phyloP scores from a whole-genome alignment of 2,113 vertebrate genomes.

The Acrocephalus arundinaceus region DNA sequence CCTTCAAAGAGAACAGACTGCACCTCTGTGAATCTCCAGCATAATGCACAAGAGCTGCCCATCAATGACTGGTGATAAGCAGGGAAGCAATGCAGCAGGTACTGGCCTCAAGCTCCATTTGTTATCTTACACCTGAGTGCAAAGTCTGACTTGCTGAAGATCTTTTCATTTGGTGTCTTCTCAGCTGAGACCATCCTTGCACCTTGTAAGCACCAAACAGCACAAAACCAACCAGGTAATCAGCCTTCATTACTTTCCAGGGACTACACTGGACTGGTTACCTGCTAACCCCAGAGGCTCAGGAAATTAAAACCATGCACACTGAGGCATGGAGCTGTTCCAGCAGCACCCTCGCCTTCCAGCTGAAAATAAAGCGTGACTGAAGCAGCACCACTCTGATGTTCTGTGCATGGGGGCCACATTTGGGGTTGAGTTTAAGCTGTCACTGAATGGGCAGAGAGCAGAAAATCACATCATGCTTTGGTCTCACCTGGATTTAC shows the following conservation, averaged over 20 bases:
- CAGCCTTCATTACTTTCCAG: not conserved
- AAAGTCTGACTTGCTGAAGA: not conserved
- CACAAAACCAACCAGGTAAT: not conserved
- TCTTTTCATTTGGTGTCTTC: not conserved
- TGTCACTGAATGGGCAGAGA: not conserved
- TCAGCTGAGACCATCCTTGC: not conserved
- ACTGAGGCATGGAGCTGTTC: not conserved
- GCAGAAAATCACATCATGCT: not conserved
- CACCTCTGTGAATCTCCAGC: not conserved
- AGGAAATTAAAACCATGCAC: not conserved
- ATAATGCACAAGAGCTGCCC: accelerated
- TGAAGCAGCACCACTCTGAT: not conserved
- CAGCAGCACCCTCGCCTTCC: not conserved
- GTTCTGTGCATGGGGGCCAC: not conserved
- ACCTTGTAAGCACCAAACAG: not conserved
- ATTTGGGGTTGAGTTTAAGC: not conserved
- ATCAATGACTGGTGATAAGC: not conserved
- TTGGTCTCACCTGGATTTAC: not conserved
- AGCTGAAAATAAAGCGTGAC: not conserved
- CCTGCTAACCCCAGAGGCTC: not conserved
- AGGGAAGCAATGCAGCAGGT: not conserved
- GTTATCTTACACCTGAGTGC: not conserved
- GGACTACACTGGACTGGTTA: not conserved
- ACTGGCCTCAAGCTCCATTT: not conserved
- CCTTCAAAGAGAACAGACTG: not conserved